Conservation (phyloP, 2,797 vertebrate genomes). For the Semaprochilodus insignis region DNA sequence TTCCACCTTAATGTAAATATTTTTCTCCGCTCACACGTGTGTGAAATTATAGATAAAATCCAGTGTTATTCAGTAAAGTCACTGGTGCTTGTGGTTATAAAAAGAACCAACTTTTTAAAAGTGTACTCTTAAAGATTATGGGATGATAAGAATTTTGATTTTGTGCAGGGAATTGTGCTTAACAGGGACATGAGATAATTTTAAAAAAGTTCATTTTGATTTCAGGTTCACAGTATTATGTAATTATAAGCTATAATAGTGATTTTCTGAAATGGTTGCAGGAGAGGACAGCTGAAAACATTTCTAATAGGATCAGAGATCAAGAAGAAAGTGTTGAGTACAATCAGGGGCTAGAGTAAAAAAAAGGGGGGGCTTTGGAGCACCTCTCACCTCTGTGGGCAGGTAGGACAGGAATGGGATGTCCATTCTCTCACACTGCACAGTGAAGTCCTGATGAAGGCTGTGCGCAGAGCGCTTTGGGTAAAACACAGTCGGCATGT, state of each 20-base stretch:
- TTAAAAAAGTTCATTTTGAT: too few relatives aligned
- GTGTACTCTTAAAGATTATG: too few relatives aligned
- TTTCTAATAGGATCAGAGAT: too few relatives aligned
- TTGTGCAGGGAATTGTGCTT: background rate
- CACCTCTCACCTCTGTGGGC: conserved; percentile 77
- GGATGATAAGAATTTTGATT: background rate
- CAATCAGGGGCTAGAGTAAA: too few relatives aligned
- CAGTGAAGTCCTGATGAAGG: conserved; percentile 78
- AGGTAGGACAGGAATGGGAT: conserved; percentile 85
- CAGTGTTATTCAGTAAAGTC: too few relatives aligned
- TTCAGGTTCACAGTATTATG: background rate
- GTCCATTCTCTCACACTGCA: conserved; percentile 86
- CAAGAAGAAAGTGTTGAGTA: background rate
- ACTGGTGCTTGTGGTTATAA: too few relatives aligned
- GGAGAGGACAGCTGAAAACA: background rate
- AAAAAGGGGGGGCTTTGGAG: background rate
- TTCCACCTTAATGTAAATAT: too few relatives aligned
- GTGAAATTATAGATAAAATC: too few relatives aligned
- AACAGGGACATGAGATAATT: too few relatives aligned
- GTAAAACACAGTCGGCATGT: conserved; percentile 82
- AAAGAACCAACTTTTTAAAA: too few relatives aligned
- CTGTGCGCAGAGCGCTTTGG: conserved; percentile 75
- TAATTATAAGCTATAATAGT: background rate
- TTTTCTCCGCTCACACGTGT: too few relatives aligned
- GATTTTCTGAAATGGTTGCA: background rate